Base-by-base conservation (phyloP, 1,140 invertebrate genomes). In the Hyles vespertilio region DNA sequence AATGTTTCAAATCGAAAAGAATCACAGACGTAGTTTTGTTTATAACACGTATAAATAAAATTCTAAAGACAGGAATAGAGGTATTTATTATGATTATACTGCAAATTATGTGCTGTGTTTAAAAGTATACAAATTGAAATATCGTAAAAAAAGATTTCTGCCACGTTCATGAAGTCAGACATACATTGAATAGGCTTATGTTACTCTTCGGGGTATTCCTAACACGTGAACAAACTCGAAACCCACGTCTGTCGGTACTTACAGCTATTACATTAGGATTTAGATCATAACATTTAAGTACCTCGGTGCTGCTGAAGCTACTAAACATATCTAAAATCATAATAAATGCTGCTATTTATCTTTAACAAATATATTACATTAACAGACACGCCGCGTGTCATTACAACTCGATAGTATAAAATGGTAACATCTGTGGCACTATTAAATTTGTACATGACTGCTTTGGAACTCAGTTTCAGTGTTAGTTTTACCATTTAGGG, bases 331-430 rank as follows among this genome's bases (percentile, higher is more conserved):
- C 54, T 71, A 77, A 58, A 71, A 70, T 63, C 45, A 65, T 56
- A 69, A 74, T 79, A 84, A 84, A 81, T 84, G 81, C 81, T 77
- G 72, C 61, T 59, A 65, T 69, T 64, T 36, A 52, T 53, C 58
- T 59, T 66, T 43, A 56, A 40, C 36, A 40, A 40, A 40, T 40
- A 40, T 40, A 40, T 40, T 40, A 40, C 36, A 40, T 40, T 5
- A 40, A 40, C 36, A 40, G 22, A 40, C 36, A 40, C 51, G 52
- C 10, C 22, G 32, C 48, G 32, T n/a, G 46, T 47, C 5, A n/a
- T 47, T 11, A 8, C 6, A 47, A 47, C 46, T 11, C 12, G 10
- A 47, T 22, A 47, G 12, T n/a, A 47, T 22, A 47, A 47, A 8
- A 61, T 40, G 51, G 57, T 58, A 63, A 63, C 51, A 53, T 36